A percentile compares a stretch with the other conserved stretches of the same genome.
phyloP scores from a whole-genome alignment of 2,797 vertebrate genomes.

The Mycteria americana region DNA sequence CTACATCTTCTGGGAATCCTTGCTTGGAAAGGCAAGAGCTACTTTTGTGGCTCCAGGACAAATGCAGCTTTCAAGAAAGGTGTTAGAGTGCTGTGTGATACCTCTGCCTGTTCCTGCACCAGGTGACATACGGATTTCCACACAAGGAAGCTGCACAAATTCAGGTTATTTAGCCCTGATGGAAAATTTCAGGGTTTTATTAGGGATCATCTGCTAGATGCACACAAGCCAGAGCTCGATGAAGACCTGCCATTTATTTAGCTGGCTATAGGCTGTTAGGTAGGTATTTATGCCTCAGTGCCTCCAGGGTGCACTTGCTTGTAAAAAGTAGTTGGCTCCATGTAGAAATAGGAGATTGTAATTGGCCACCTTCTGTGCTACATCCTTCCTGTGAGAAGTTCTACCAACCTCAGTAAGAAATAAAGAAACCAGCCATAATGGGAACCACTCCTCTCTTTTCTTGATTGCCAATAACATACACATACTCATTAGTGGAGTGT shows the following conservation, averaged over 20 bases:
- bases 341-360: not conserved
- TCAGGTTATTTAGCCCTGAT: not conserved
- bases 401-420: not conserved
- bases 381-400: not conserved
- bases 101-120: not conserved
- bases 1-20: not conserved
- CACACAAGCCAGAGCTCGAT: not conserved
- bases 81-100: not conserved
- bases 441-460: not conserved
- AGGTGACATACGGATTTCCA: not conserved
- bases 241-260: not conserved
- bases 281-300: not conserved
- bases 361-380: not conserved
- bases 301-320: not conserved
- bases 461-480: not conserved
- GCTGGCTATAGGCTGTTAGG: not conserved
- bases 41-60: not conserved
- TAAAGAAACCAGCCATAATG: not conserved
- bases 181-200: not conserved
- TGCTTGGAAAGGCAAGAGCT: not conserved
- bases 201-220: not conserved
- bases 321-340: not conserved
- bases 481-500: not conserved
- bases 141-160: not conserved
- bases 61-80: not conserved